phyloP scores from a whole-genome alignment of 2,113 vertebrate species.

The Oophaga pumilio region DNA sequence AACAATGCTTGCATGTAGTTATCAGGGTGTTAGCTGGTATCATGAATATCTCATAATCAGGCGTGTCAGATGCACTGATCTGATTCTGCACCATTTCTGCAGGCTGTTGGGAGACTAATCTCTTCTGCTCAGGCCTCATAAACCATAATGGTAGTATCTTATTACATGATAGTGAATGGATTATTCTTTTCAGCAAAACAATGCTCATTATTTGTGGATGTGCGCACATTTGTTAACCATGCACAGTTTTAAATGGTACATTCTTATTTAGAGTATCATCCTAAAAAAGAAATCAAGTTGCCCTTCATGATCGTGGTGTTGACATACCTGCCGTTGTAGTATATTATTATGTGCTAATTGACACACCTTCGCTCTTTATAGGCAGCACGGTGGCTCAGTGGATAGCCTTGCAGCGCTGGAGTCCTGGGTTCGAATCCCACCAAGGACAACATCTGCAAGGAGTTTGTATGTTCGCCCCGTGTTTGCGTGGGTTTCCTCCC shows the following conservation, averaged over 20 bases:
- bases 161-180: background rate
- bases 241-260: background rate
- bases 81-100: background rate
- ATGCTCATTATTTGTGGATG: background rate
- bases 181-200: background rate
- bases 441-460: too few species aligned
- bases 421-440: too few species aligned
- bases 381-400: too few species aligned
- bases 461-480: too few species aligned
- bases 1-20: background rate
- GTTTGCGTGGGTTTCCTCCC: too few species aligned
- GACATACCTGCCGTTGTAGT: too few species aligned
- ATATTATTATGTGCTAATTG: too few species aligned
- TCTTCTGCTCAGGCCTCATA: background rate
- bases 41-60: constrained; percentile 41
- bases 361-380: too few species aligned
- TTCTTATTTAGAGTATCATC: too few species aligned
- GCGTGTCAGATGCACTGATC: constrained; percentile 23
- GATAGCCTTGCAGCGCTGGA: too few species aligned
- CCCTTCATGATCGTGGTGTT: too few species aligned
- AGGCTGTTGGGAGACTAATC: background rate
- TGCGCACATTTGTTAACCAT: background rate
- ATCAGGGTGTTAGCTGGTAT: constrained; percentile 26
- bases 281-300: too few species aligned
- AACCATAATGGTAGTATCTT: background rate